Base-by-base conservation (phyloP, 37 sponge, comb jelly and placozoan species). In the Sycon ciliatum region DNA sequence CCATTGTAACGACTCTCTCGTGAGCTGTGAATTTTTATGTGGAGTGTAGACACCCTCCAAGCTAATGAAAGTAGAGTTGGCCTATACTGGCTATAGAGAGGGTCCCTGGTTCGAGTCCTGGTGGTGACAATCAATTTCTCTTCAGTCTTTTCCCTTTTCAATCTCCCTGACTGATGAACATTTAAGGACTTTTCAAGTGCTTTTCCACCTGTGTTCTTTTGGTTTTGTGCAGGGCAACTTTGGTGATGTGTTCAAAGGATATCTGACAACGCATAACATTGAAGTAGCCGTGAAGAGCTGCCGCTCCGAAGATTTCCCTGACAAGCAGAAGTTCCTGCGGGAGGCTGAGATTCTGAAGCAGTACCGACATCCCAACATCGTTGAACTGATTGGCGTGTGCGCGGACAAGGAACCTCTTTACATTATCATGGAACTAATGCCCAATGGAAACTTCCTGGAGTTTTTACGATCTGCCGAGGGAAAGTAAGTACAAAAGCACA, bases 401-500 rank as follows among this genome's bases (percentile, higher is more conserved):
- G 71, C 88, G 7, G 88, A 94, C 27, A 77, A 74, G 30, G 91
- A 90, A 11, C 85, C 87, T 1, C 82, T 94, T 38, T 90, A 84
- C 36, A 94, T 94, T 36, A 78, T 94, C 20, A 94, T 94, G 91
- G 95, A 94, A 84, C 74, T 94, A 28, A 86, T 94, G 88, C 76
- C 78, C 0, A 92, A 92, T 0, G 95, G 95, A 60, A 82, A 87
- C 4, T 83, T 94, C 56, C 56, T 86, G 16, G 81, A 82, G 34
- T 94, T 74, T 75, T 78, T 94, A 36, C n/a, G n/a, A n/a, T n/a
- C n/a, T n/a, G n/a, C n/a, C n/a, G n/a, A n/a, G 63, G 56, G 91
- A 40, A 90, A 89, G 75, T 77, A 86, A 32, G 85, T 38, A 65
- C 7, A 76, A 85, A 63, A 61, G 85, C 36, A 71, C 80, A 35